These are phyloP conservation scores for Melinaea menophilus DNA, from an alignment of 2,888 invertebrate species.

Conservation along the genomic window DNA sequence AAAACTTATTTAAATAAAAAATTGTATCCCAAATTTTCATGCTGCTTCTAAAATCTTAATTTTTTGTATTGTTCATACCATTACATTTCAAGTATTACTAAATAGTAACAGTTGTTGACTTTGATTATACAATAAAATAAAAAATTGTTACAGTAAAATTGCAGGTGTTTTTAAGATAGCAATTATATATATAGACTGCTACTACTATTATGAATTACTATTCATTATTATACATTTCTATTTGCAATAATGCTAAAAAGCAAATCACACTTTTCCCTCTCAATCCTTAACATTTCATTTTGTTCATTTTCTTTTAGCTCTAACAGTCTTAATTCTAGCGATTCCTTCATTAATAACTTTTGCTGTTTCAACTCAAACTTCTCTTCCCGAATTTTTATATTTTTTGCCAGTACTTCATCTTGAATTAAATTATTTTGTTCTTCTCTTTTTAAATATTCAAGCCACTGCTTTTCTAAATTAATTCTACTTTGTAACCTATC, in stretches of 20 bases:
- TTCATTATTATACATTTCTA: conserved; percentile 16
- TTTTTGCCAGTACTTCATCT: conserved; percentile 44
- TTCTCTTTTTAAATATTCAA: conserved; percentile 47
- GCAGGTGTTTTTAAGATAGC: no score
- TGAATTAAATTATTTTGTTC: conserved; percentile 42
- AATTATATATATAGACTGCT: no score
- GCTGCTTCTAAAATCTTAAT: no score
- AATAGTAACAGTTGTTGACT: no score
- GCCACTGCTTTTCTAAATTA: conserved; percentile 52
- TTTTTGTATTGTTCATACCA: no score
- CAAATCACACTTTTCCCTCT: conserved; percentile 50
- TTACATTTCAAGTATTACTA: no score
- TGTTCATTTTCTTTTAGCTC: conserved; percentile 46
- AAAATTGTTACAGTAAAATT: no score
- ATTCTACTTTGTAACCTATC: conserved; percentile 52
- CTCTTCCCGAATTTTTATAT: conserved; percentile 45
- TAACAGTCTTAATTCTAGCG: conserved; percentile 45
- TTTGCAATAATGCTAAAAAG: conserved; percentile 41
- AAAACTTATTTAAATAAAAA: no score
- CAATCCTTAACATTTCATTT: conserved; percentile 42
- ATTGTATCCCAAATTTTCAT: no score
- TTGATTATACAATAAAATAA: no score
- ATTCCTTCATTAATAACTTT: conserved; percentile 46
- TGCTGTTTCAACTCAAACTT: conserved; percentile 44
- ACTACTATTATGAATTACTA: no score